Base-by-base conservation (phyloP, 2,797 vertebrate genomes). In the Bovichtus variegatus region DNA sequence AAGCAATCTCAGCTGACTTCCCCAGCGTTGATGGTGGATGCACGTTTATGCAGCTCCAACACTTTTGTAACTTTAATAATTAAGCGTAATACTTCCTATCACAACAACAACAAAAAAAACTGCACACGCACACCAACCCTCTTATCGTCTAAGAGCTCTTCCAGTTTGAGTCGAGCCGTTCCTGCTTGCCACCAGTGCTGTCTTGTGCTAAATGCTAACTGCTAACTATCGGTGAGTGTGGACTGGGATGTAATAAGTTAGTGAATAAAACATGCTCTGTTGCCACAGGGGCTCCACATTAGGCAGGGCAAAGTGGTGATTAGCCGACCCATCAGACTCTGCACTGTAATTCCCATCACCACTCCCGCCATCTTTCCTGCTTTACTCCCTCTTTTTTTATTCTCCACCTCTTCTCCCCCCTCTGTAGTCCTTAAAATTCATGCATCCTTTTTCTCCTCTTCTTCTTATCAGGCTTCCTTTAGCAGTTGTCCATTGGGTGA, bases 211-310 rank as follows among this genome's bases (percentile, higher is more conserved):
- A 75, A 74, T 21, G 64, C 81, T 84, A 78, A 79, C 54, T 46
- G 43, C 68, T 91, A 91, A 85, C 85, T 89, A 89, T 90, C 78
- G 87, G 84, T 81, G 41, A 80, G 71, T 54, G 91, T 88, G 91
- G 92, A 89, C 87, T 84, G 83, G 91, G 91, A 92, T 91, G 87
- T 92, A 92, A 94, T 93, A 93, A 90, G 92, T 93, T 91, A 82
- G 92, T 96, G 94, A 96, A 96, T 96, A 95, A 96, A 95, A 95
- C 94, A 95, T 95, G 94, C 84, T 94, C 94, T 94, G 94, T 95
- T 95, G 94, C 95, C 94, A 94, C 88, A 83, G 95, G 95, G 94
- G 93, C 91, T 92, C 81, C 81, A 87, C 93, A 95, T 95, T 95
- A 96, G 89, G 92, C 90, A 74, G 90, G 93, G 91, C 94, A 95